phyloP scores from a whole-genome alignment of 2,113 vertebrate genomes.

The Brachyhypopomus occidentalis region DNA sequence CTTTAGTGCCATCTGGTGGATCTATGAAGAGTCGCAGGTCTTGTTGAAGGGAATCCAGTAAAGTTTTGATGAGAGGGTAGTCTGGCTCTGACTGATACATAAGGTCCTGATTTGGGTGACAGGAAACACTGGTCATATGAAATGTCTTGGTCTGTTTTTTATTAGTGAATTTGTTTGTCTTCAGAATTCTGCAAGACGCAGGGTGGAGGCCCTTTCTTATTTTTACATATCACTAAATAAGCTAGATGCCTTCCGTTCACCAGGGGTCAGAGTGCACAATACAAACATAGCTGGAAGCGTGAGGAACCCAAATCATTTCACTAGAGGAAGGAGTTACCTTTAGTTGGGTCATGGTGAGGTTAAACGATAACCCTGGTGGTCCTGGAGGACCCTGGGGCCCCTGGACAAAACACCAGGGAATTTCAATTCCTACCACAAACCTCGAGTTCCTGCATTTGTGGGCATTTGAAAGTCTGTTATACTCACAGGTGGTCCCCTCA shows the following conservation, averaged over 20 bases:
- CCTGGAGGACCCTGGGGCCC: constrained; percentile 75
- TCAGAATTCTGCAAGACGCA: too few species aligned
- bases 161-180: not conserved
- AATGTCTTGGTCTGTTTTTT: not conserved
- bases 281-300: not conserved
- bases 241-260: too few species aligned
- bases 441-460: not conserved
- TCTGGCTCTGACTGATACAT: constrained; percentile 70
- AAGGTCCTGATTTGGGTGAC: constrained; percentile 60
- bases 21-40: constrained; percentile 72
- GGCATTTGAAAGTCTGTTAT: not conserved
- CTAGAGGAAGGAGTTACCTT: constrained; percentile 52
- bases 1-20: constrained; percentile 79
- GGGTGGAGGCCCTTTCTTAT: too few species aligned
- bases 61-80: constrained; percentile 59
- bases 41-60: constrained; percentile 70
- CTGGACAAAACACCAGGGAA: constrained; percentile 59
- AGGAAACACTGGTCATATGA: not conserved
- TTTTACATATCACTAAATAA: too few species aligned
- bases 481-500: constrained; percentile 71
- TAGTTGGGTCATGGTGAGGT: constrained; percentile 70
- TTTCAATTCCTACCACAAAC: not conserved
- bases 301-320: too few species aligned
- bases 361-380: constrained; percentile 62
- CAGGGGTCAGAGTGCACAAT: not conserved